A percentile compares a stretch with the other conserved stretches of the same genome.
These are phyloP conservation scores for Solea senegalensis DNA, from an alignment of 2,113 vertebrate species.

Conservation along the genomic window DNA sequence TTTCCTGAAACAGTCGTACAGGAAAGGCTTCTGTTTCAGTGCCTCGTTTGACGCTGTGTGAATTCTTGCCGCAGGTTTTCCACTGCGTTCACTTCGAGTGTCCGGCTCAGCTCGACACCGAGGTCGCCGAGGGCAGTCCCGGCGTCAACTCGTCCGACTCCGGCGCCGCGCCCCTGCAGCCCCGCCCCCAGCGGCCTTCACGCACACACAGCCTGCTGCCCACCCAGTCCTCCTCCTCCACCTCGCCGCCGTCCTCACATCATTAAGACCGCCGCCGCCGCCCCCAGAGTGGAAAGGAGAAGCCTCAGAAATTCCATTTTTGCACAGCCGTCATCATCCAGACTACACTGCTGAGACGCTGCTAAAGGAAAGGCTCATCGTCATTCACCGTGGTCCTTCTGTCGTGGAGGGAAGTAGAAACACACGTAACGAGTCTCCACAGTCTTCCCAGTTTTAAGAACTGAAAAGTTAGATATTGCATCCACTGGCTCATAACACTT, in stretches of 20 bases:
- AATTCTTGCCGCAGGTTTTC: slow-evolving; percentile 85
- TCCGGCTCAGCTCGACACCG: slow-evolving; percentile 86
- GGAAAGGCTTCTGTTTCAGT: too few relatives aligned
- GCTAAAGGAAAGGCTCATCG: slow-evolving; percentile 47
- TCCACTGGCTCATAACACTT: slow-evolving; percentile 32
- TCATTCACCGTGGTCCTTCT: slow-evolving; percentile 28
- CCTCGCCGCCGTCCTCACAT: slow-evolving; percentile 65
- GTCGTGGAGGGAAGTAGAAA: slow-evolving; percentile 43
- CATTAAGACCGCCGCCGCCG: slow-evolving; percentile 26
- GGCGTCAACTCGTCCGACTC: slow-evolving; percentile 69
- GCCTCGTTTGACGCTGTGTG: background rate
- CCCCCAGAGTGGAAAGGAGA: slow-evolving; percentile 19
- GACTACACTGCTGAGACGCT: slow-evolving; percentile 60
- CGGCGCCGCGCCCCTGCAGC: slow-evolving; percentile 39
- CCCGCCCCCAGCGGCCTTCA: slow-evolving; percentile 62
- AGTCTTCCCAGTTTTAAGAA: slow-evolving; percentile 56
- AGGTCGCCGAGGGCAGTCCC: slow-evolving; percentile 84
- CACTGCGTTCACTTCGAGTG: slow-evolving; percentile 99
- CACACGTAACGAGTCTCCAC: slow-evolving; percentile 34
- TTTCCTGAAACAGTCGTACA: too few relatives aligned
- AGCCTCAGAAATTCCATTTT: slow-evolving; percentile 61
- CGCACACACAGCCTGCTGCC: slow-evolving; percentile 73
- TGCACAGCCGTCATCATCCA: slow-evolving; percentile 67
- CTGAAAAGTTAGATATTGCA: slow-evolving; percentile 21
- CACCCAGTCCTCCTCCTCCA: slow-evolving; percentile 50